Conservation (phyloP, 2,797 vertebrate species). For the Xerus rutilus region DNA sequence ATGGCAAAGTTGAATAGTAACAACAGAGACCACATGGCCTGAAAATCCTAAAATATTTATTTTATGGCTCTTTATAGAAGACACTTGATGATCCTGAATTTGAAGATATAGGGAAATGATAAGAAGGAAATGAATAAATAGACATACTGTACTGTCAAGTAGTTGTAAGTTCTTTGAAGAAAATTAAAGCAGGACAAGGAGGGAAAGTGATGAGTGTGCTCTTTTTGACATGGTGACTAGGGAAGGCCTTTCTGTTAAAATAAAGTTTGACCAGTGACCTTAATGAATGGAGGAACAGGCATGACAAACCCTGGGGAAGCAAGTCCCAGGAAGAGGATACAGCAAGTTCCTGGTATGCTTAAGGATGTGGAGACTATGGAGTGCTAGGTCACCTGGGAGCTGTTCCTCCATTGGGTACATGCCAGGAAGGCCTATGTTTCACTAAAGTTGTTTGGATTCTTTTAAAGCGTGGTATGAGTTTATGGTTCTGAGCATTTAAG, state of each 20-base stretch:
- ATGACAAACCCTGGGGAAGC: not conserved
- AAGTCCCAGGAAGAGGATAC: not conserved
- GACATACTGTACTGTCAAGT: not conserved
- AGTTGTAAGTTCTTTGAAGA: not conserved
- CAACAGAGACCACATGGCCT: not conserved
- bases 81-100: not conserved
- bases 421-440: not conserved
- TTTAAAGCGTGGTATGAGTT: not conserved
- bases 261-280: not conserved
- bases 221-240: not conserved
- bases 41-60: slow-evolving; percentile 39
- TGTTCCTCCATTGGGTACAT: not conserved
- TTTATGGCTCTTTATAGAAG: not conserved
- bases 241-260: not conserved
- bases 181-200: slow-evolving; percentile 6
- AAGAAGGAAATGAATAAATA: slow-evolving; percentile 6
- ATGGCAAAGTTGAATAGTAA: not conserved
- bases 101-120: not conserved
- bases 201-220: not conserved
- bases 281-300: not conserved
- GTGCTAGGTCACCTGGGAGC: too few relatives aligned
- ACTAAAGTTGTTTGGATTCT: slow-evolving; percentile 4
- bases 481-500: not conserved
- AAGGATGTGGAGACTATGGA: not conserved
- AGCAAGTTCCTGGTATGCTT: not conserved